Evolutionary conservation across 1,140 invertebrate species (phyloP), one percentile per base, ranked within the genome.

Genomic region (Drosophila pectinifera): DNA sequence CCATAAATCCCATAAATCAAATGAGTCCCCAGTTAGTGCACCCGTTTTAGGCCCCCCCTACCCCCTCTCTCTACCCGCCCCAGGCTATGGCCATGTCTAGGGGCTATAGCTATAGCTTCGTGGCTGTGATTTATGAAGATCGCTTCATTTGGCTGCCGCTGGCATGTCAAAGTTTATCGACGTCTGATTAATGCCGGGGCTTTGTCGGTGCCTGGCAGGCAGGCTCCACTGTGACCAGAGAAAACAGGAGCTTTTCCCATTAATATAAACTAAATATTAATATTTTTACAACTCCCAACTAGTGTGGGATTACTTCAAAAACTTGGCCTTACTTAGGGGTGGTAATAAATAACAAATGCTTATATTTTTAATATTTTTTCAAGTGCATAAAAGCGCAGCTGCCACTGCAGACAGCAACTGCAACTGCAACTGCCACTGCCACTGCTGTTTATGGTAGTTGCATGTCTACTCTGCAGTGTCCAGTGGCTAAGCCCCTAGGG

Each of bases 1-100:
- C 81, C 67, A 86, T 85, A 85, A 85, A 85, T 85, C 81, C 77
- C 67, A 86, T 85, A 85, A 85, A 85, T 85, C 81, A 85, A 86
- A 80, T 80, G 63, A 61, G 81, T 67, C 64, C 46, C 78, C 72
- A 65, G 43, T 39, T 31, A 42, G 43, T 48, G 28, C 49, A 73
- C 16, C 14, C 20, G 31, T 31, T 55, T 62, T 8, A 42, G 14
- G 18, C 5, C 16, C 24, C 8, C 2, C 20, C 11, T 4, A 3
- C 54, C 28, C 4, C 1, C 3, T 39, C 26, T 4, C 8, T 31
- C 16, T 74, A n/a, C 11, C 26, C 16, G 18, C 49, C 16, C 11
- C 13, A 31, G 31, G 26, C 26, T 2, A 14, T 4, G 8, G n/a
- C 48, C 31, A 51, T 18, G n/a, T n/a, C n/a, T n/a, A 28, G 26